These are phyloP conservation scores for Drosophila mayri DNA, from an alignment of 1,140 invertebrate genomes.

Conservation along the genomic window DNA sequence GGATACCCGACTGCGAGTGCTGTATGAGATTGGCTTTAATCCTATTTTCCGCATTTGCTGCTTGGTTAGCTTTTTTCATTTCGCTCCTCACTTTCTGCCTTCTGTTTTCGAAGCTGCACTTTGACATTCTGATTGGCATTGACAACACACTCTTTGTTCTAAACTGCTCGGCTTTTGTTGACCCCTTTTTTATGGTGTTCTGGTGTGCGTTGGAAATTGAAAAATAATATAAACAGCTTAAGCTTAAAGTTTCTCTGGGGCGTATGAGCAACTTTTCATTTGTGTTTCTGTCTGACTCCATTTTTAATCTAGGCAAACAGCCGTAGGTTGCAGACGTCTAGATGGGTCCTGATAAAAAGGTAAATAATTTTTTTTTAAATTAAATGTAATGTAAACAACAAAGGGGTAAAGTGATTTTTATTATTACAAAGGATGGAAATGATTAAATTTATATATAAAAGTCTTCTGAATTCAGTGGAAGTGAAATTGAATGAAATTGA, in stretches of 20 bases:
- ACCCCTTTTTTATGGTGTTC: constrained; percentile 18
- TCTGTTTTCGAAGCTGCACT: constrained; percentile 61
- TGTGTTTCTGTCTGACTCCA: constrained; percentile 27
- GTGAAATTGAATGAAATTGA: not conserved
- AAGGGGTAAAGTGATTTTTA: not conserved
- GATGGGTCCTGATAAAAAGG: constrained; percentile 22
- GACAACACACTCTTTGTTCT: constrained; percentile 68
- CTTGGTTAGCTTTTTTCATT: constrained; percentile 78
- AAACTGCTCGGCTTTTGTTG: constrained; percentile 24
- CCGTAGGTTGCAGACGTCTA: constrained; percentile 65
- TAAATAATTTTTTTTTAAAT: constrained; percentile 10
- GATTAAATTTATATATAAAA: not conserved
- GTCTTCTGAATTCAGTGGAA: not conserved
- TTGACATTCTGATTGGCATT: constrained; percentile 81
- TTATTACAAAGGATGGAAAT: not conserved
- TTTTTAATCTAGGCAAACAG: constrained; percentile 47
- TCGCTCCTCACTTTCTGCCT: constrained; percentile 23
- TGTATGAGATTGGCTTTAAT: constrained; percentile 79
- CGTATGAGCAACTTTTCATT: constrained; percentile 67
- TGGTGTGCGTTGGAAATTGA: constrained; percentile 49
- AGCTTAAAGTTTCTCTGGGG: constrained; percentile 41
- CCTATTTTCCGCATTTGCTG: constrained; percentile 82
- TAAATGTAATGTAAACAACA: constrained; percentile 7
- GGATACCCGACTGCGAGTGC: constrained; percentile 52
- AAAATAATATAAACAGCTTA: constrained; percentile 70